Conservation (phyloP, 1,140 invertebrate genomes). For the Cyrtorhinus lividipennis region DNA sequence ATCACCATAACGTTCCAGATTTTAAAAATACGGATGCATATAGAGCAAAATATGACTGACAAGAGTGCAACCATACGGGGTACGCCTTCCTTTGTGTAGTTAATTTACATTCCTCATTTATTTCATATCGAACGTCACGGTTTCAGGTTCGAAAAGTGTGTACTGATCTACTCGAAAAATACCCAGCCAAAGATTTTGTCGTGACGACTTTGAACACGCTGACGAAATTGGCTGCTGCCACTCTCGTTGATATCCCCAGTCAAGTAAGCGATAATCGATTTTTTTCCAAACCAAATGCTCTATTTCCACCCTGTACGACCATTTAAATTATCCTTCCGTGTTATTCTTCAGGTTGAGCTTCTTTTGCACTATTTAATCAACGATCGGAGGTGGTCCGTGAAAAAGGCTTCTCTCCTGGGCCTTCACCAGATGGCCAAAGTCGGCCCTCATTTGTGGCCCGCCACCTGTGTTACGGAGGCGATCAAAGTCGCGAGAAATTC, state of each 20-base stretch:
- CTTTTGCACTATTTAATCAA: constrained; percentile 39
- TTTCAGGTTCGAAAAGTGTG: constrained; percentile 54
- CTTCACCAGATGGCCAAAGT: constrained; percentile 56
- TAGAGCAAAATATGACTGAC: too few relatives aligned
- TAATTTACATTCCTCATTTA: neutral
- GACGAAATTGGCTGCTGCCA: constrained; percentile 71
- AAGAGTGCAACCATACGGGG: too few relatives aligned
- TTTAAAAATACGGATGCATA: too few relatives aligned
- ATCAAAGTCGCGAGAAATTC: constrained; percentile 37
- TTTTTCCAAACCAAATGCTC: neutral
- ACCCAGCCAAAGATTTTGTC: constrained; percentile 78
- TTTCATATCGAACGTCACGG: neutral
- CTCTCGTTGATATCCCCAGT: constrained; percentile 76
- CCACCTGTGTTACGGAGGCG: constrained; percentile 46
- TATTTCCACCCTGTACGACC: too few relatives aligned
- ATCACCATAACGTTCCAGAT: too few relatives aligned
- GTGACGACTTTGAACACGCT: constrained; percentile 72
- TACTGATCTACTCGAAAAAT: constrained; percentile 64
- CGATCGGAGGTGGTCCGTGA: constrained; percentile 54
- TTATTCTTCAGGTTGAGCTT: constrained; percentile 37
- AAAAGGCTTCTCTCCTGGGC: constrained; percentile 56
- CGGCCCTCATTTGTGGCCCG: constrained; percentile 69
- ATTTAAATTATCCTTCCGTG: too few relatives aligned
- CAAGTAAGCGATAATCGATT: constrained; percentile 46
- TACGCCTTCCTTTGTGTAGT: too few relatives aligned